Evolutionary conservation across 1,140 invertebrate species (phyloP).

Genomic region (Pteromalus puparum): DNA sequence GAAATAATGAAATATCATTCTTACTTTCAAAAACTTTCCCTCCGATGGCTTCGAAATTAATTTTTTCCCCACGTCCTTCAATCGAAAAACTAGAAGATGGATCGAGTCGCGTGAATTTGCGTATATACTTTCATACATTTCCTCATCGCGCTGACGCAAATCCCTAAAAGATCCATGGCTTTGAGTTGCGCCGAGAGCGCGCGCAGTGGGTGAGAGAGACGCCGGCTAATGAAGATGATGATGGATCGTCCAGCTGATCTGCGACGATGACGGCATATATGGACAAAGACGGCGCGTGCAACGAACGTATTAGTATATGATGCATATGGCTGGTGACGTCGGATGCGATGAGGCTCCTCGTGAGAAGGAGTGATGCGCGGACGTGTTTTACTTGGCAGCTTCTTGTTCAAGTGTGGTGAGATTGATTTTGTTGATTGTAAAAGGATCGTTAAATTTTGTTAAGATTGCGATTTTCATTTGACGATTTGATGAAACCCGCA

Average conservation of each 20-base stretch:
- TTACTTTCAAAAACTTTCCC: too few species aligned
- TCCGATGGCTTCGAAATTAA: too few species aligned
- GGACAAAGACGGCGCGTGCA: background rate
- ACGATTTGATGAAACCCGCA: too few species aligned
- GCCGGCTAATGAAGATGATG: constrained; percentile 34
- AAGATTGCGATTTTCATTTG: too few species aligned
- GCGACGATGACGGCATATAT: background rate
- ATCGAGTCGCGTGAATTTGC: background rate
- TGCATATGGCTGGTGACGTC: background rate
- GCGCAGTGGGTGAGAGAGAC: background rate
- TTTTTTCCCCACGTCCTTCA: background rate
- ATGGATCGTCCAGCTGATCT: constrained; percentile 11
- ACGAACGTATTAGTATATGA: background rate
- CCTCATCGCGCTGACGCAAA: background rate
- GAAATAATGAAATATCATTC: too few species aligned
- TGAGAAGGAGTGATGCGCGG: too few species aligned
- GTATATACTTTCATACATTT: background rate
- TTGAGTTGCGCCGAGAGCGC: background rate
- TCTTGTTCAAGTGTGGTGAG: too few species aligned
- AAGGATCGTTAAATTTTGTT: background rate
- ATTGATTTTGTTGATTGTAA: background rate
- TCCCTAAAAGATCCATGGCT: background rate
- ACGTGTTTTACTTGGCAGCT: too few species aligned
- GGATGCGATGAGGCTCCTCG: too few species aligned
- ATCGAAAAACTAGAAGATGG: background rate